phyloP scores from a whole-genome alignment of 2,113 vertebrate species.

The Turdus rufiventris region DNA sequence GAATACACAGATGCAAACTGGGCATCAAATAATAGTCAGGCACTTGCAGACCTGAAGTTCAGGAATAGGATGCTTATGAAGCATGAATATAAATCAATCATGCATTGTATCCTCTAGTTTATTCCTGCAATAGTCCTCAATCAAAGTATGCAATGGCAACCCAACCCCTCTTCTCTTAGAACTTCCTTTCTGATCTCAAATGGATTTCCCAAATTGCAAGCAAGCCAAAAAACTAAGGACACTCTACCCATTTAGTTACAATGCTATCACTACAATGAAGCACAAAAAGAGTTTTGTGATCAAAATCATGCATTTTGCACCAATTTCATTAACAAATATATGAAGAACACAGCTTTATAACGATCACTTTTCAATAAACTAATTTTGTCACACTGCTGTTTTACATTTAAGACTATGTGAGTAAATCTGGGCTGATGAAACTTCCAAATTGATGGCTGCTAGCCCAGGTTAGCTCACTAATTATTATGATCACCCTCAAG shows the following conservation, averaged over 20 bases:
- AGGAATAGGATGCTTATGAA: background rate
- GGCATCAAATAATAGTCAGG: background rate
- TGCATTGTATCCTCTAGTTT: background rate
- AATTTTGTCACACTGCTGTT: background rate
- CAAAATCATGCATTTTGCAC: background rate
- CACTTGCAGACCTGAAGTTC: background rate
- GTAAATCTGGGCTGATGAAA: background rate
- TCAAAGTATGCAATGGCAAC: background rate
- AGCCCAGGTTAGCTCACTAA: background rate
- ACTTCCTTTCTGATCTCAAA: background rate
- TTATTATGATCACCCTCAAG: background rate
- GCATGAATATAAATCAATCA: background rate
- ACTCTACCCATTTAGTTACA: background rate
- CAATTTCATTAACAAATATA: background rate
- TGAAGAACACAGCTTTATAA: background rate
- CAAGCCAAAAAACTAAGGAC: background rate
- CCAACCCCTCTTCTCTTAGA: background rate
- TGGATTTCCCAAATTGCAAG: background rate
- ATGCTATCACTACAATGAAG: background rate
- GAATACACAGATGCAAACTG: background rate
- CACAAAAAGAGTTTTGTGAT: background rate
- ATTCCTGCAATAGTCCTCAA: background rate
- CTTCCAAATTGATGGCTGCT: background rate
- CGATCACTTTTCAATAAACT: background rate
- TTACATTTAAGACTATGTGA: background rate